Percentiles rank a stretch among this genome's conserved stretches.
phyloP scores from a whole-genome alignment of 1,140 invertebrate genomes.

The Contarinia nasturtii region DNA sequence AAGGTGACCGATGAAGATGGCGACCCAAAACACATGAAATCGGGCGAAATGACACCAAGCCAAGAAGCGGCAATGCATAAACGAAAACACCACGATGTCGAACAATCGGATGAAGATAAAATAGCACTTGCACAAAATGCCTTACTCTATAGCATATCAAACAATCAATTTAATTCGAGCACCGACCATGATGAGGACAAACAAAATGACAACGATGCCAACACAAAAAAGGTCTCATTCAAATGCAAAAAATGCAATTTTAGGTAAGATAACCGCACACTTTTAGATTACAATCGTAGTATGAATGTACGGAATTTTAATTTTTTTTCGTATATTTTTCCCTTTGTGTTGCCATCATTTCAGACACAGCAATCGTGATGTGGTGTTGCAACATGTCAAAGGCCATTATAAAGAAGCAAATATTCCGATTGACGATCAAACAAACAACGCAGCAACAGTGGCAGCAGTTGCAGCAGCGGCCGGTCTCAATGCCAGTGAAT shows the following conservation, averaged over 20 bases:
- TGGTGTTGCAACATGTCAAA: slow-evolving; percentile 44
- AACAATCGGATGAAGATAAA: too few relatives aligned
- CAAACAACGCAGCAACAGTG: too few relatives aligned
- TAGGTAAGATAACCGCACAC: too few relatives aligned
- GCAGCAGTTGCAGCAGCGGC: not conserved
- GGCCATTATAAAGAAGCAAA: slow-evolving; percentile 30
- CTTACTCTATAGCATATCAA: too few relatives aligned
- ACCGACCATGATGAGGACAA: not conserved
- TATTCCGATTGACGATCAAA: not conserved
- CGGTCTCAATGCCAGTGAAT: slow-evolving; percentile 3
- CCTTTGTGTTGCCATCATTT: slow-evolving; percentile 5
- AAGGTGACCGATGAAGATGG: slow-evolving; percentile 25
- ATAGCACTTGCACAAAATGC: too few relatives aligned
- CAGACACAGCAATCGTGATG: slow-evolving; percentile 40
- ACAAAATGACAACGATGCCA: not conserved
- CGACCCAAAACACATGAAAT: slow-evolving; percentile 23
- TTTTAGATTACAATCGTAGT: too few relatives aligned
- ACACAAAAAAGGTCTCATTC: slow-evolving; percentile 21
- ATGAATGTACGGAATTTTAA: too few relatives aligned
- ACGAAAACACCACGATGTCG: too few relatives aligned
- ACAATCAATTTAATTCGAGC: too few relatives aligned
- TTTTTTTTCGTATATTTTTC: not conserved
- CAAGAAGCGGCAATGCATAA: slow-evolving; percentile 19
- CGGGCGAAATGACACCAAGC: slow-evolving; percentile 23
- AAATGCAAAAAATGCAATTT: slow-evolving; percentile 74